phyloP scores from a whole-genome alignment of 2,888 invertebrate genomes.

The Amiota minor region DNA sequence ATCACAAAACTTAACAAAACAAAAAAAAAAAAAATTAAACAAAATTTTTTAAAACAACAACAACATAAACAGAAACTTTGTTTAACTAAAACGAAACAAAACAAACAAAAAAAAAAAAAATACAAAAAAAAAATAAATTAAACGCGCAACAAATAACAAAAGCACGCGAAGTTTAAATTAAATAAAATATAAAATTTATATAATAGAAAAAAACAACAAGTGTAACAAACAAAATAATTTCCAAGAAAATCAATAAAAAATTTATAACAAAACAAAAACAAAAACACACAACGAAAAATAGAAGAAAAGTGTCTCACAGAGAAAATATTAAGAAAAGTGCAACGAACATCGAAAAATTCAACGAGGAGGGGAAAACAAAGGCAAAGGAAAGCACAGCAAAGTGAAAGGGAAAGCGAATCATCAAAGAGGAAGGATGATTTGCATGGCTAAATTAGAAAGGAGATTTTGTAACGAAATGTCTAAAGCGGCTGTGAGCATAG shows the following conservation, averaged over 20 bases:
- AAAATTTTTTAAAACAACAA: conserved; percentile 38
- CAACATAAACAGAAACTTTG: conserved; percentile 39
- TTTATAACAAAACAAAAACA: conserved; percentile 24
- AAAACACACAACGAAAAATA: conserved; percentile 37
- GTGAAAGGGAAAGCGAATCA: conserved; percentile 2
- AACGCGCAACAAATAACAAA: conserved; percentile 24
- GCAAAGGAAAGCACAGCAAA: conserved; percentile 25
- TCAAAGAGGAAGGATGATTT: conserved; percentile 25
- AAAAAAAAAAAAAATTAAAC: conserved; percentile 44
- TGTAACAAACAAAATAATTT: conserved; percentile 36
- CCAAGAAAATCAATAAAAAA: conserved; percentile 19
- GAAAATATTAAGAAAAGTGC: not conserved
- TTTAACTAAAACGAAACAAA: conserved; percentile 40
- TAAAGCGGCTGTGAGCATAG: conserved; percentile 33
- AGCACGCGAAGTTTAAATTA: conserved; percentile 31
- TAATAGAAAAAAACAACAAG: conserved; percentile 24
- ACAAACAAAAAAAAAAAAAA: conserved; percentile 35
- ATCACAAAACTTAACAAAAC: conserved; percentile 40
- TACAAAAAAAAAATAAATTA: conserved; percentile 34
- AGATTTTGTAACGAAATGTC: conserved; percentile 24
- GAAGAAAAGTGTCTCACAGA: conserved; percentile 40
- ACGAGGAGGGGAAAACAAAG: conserved; percentile 38
- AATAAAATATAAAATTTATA: conserved; percentile 24
- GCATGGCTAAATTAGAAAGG: conserved; percentile 29
- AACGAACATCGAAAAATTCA: conserved; percentile 35